Conservation (phyloP, 1,140 invertebrate species). For the Caenorhabditis elegans region DNA sequence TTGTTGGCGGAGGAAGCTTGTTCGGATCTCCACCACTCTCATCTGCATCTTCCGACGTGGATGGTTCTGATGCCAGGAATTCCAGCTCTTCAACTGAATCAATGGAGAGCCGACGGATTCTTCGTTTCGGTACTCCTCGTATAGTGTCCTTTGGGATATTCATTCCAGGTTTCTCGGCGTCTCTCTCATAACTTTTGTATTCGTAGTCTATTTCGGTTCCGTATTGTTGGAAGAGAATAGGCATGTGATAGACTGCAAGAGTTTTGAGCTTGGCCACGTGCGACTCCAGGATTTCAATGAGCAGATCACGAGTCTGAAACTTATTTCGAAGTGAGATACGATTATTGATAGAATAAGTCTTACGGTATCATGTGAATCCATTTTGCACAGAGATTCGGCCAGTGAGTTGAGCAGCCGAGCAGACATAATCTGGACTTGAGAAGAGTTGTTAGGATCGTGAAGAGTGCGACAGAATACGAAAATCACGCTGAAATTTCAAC, state of each 20-base stretch:
- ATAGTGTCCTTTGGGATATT: background rate
- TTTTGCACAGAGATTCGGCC: constrained; percentile 15
- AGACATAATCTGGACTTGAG: constrained; percentile 38
- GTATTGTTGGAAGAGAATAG: constrained; percentile 17
- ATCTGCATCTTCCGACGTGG: background rate
- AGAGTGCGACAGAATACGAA: constrained; percentile 36
- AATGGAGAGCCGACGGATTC: background rate
- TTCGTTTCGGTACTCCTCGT: background rate
- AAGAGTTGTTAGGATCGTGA: constrained; percentile 3
- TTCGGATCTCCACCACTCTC: background rate
- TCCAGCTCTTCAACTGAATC: constrained; percentile 20
- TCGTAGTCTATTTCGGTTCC: constrained; percentile 21
- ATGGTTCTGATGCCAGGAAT: background rate
- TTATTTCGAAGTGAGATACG: too few relatives aligned
- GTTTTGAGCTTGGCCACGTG: background rate
- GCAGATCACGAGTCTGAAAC: constrained; percentile 16
- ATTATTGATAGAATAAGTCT: background rate
- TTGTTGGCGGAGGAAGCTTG: background rate
- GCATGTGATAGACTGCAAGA: constrained; percentile 37
- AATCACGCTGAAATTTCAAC: background rate
- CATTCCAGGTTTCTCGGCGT: background rate
- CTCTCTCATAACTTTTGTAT: constrained; percentile 14
- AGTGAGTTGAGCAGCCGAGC: constrained; percentile 31
- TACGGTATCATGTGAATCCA: constrained; percentile 9
- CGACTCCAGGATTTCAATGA: constrained; percentile 11